Evolutionary conservation across 2,797 vertebrate species (phyloP).

Genomic region (Luscinia megarhynchos): DNA sequence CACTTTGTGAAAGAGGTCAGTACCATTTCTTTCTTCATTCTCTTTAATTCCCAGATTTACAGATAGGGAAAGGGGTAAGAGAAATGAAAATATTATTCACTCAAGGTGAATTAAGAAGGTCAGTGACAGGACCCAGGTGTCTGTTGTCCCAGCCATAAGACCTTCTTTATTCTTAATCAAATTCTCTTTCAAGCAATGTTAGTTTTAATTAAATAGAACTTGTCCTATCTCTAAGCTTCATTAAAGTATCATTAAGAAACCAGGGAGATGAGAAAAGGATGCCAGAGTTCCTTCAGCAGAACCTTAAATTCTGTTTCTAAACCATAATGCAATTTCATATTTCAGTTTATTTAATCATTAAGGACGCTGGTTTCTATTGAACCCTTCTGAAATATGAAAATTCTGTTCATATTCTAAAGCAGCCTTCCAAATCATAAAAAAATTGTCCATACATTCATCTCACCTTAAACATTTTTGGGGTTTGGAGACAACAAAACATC

Average conservation of each 20-base stretch:
- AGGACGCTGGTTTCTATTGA: not conserved
- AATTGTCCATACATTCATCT: not conserved
- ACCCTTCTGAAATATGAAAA: not conserved
- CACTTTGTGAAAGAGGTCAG: not conserved
- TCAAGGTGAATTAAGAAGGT: not conserved
- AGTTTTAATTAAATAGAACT: constrained; percentile 10
- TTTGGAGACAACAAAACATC: not conserved
- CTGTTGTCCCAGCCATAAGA: not conserved
- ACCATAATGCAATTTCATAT: not conserved
- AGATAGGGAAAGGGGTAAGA: not conserved
- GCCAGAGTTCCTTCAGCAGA: not conserved
- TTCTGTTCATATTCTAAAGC: not conserved
- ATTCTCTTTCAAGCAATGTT: not conserved
- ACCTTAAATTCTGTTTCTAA: not conserved
- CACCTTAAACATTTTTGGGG: not conserved
- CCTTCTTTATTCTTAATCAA: constrained; percentile 7
- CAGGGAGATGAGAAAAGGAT: constrained; percentile 6
- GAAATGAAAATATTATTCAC: not conserved
- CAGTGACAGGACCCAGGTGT: not conserved
- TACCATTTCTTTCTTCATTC: not conserved
- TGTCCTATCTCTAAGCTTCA: not conserved
- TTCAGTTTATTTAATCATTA: not conserved
- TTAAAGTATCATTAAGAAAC: constrained; percentile 21
- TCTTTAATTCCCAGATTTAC: not conserved
- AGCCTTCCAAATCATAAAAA: not conserved